Percentiles rank a stretch among this genome's conserved stretches.
Conservation (phyloP, 2,113 vertebrate genomes). For the Brachionichthys hirsutus region DNA sequence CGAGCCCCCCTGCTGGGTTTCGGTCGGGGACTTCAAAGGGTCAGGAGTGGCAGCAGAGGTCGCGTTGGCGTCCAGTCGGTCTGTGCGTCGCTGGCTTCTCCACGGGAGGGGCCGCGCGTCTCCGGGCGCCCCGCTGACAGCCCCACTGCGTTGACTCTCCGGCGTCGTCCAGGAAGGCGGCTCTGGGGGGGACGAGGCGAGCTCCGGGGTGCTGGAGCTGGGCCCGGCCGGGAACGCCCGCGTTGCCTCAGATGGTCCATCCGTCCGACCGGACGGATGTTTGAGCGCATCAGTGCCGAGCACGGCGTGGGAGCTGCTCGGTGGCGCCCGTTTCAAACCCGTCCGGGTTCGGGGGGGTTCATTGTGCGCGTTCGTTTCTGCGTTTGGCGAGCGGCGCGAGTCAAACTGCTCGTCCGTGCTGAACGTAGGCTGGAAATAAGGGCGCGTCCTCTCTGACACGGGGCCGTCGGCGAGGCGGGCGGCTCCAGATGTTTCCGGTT, state of each 20-base stretch:
- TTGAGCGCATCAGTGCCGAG: neutral
- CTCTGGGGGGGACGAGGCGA: conserved; percentile 5
- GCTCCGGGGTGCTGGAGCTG: neutral
- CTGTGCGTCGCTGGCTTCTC: conserved; percentile 42
- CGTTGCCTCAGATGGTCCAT: neutral
- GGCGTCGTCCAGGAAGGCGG: conserved; percentile 1
- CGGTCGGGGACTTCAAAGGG: conserved; percentile 14
- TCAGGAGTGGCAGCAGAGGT: conserved; percentile 26
- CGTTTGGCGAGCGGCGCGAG: conserved; percentile 6
- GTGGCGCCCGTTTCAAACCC: neutral
- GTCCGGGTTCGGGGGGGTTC: conserved; percentile 3
- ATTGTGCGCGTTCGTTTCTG: neutral
- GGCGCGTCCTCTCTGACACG: conserved; percentile 34
- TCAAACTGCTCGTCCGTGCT: conserved; percentile 8
- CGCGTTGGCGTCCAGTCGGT: conserved; percentile 6
- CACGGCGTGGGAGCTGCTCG: neutral
- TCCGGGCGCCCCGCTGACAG: conserved; percentile 5
- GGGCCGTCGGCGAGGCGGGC: conserved; percentile 33
- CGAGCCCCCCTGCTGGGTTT: neutral
- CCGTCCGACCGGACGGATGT: conserved; percentile 3
- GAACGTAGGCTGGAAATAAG: conserved; percentile 30
- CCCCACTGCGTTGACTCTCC: conserved; percentile 1
- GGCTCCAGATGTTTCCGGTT: conserved; percentile 75
- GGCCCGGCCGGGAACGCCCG: conserved; percentile 1
- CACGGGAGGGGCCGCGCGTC: conserved; percentile 13